Evolutionary conservation across 2,113 vertebrate genomes (phyloP).

Genomic region (Cyanoliseus patagonus): DNA sequence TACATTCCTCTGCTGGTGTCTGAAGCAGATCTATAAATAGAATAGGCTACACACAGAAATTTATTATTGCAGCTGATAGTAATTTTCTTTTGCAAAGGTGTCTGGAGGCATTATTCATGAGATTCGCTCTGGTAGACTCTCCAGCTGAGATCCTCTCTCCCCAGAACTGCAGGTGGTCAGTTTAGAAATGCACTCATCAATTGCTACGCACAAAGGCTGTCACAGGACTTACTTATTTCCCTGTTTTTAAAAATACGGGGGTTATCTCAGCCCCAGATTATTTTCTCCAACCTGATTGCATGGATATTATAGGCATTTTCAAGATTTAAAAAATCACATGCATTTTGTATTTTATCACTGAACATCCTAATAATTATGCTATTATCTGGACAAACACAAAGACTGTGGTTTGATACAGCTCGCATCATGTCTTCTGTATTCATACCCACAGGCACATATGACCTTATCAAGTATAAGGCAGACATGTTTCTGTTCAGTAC

Average conservation of each 20-base stretch:
- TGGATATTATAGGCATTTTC: constrained; percentile 16
- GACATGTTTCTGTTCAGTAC: background rate
- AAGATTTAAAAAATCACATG: background rate
- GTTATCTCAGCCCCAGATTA: constrained; percentile 15
- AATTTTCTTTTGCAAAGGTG: constrained; percentile 64
- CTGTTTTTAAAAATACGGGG: constrained; percentile 31
- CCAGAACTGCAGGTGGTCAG: constrained; percentile 45
- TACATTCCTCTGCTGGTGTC: constrained; percentile 24
- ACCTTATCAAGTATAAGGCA: background rate
- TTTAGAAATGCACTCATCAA: constrained; percentile 66
- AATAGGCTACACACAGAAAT: constrained; percentile 56
- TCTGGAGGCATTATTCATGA: constrained; percentile 68
- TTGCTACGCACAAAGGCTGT: background rate
- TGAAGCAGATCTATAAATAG: constrained; percentile 63
- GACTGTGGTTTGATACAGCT: background rate
- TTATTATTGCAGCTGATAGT: constrained; percentile 60
- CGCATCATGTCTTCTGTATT: background rate
- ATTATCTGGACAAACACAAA: background rate
- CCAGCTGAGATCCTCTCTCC: constrained; percentile 54
- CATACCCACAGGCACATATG: background rate
- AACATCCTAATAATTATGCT: background rate
- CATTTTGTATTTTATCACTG: constrained; percentile 26
- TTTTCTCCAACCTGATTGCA: constrained; percentile 16
- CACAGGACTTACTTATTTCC: constrained; percentile 45
- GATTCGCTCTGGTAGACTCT: constrained; percentile 50